These are phyloP conservation scores for Euzophera pinguis DNA, from an alignment of 2,888 invertebrate species.

Conservation along the genomic window DNA sequence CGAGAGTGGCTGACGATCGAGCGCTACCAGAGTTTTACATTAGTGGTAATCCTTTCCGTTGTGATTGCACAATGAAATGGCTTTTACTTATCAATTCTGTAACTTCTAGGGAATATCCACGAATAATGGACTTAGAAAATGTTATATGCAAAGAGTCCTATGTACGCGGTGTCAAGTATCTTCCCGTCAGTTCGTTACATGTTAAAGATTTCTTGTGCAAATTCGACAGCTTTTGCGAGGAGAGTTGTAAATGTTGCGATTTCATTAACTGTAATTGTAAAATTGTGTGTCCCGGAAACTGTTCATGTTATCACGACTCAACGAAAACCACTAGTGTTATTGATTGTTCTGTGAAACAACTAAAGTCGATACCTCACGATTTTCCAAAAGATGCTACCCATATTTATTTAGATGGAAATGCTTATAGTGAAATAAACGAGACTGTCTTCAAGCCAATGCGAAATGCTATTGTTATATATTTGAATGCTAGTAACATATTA, in stretches of 20 bases:
- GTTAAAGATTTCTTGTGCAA: conserved; percentile 93
- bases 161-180: conserved; percentile 88
- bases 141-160: conserved; percentile 93
- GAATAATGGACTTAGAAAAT: conserved; percentile 92
- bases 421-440: conserved; percentile 85
- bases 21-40: conserved; percentile 93
- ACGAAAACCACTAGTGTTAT: conserved; percentile 95
- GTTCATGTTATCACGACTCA: conserved; percentile 96
- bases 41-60: conserved; percentile 95
- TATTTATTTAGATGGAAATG: conserved; percentile 94
- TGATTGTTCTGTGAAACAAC: conserved; percentile 90
- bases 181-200: conserved; percentile 86
- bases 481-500: conserved; percentile 90
- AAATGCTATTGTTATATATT: conserved; percentile 84
- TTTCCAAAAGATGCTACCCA: conserved; percentile 96
- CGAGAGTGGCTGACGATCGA: conserved; percentile 84
- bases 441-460: conserved; percentile 64
- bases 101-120: conserved; percentile 89
- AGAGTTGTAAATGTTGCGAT: conserved; percentile 96
- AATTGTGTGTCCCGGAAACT: conserved; percentile 94
- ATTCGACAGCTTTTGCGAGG: conserved; percentile 94
- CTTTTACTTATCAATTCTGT: conserved; percentile 92
- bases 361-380: conserved; percentile 86
- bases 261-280: conserved; percentile 97
- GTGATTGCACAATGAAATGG: conserved; percentile 98